These are phyloP conservation scores for Elysia crispata DNA, from an alignment of 2,888 invertebrate genomes.

Conservation along the genomic window DNA sequence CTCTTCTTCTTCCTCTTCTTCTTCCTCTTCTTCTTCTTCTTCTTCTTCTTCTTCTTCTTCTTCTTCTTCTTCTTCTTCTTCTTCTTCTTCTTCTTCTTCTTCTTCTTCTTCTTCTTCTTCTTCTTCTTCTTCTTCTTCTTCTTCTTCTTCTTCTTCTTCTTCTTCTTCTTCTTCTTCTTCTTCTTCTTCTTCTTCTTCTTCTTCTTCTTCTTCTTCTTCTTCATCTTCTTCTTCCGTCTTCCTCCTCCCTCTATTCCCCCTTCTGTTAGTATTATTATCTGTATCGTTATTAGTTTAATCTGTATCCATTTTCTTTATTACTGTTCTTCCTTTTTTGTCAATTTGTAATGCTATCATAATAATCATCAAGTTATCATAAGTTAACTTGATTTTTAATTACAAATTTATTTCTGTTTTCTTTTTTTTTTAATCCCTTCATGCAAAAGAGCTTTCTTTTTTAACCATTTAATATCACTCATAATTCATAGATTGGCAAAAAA, in stretches of 20 bases:
- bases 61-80: conserved; percentile 11
- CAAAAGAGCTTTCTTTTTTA: no score
- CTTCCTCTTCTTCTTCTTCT: conserved; percentile 2
- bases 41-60: background rate
- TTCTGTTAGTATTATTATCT: conserved; percentile 22
- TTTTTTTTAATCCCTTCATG: no score
- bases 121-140: conserved; percentile 16
- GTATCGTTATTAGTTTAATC: conserved; percentile 14
- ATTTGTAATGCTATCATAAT: no score
- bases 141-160: no score
- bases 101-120: conserved; percentile 27
- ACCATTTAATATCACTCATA: no score
- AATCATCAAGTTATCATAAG: no score
- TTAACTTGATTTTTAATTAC: no score
- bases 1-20: background rate
- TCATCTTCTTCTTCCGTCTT: no score
- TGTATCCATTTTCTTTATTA: background rate
- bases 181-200: conserved; percentile 30
- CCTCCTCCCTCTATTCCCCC: conserved; percentile 24
- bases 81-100: conserved; percentile 21
- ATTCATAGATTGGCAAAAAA: no score
- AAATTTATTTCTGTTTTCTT: no score
- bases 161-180: no score
- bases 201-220: conserved; percentile 18
- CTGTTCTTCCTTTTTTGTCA: no score